Evolutionary conservation across 2,888 invertebrate genomes (phyloP).

Genomic region (Drosophila mayaguana): DNA sequence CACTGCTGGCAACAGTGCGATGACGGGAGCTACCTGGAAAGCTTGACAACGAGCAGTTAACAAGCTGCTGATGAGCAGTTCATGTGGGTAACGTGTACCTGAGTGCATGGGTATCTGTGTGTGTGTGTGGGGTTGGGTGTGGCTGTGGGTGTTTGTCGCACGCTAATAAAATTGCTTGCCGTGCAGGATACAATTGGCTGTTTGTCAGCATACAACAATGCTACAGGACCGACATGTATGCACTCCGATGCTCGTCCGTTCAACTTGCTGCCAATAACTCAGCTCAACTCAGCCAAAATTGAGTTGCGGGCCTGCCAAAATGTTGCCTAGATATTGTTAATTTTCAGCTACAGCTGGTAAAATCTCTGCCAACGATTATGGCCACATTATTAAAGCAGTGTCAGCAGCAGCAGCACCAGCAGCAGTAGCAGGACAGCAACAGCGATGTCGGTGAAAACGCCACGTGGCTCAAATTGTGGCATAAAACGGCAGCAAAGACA

Average conservation of each 20-base stretch:
- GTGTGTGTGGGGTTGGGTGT: slow-evolving; percentile 9
- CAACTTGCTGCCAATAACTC: slow-evolving; percentile 49
- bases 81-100: slow-evolving; percentile 19
- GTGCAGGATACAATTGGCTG: slow-evolving; percentile 13
- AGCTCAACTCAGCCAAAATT: slow-evolving; percentile 14
- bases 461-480: slow-evolving; percentile 75
- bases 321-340: slow-evolving; percentile 45
- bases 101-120: slow-evolving; percentile 1
- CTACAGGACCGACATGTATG: slow-evolving; percentile 16
- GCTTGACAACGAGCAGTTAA: slow-evolving; percentile 52
- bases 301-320: slow-evolving; percentile 26
- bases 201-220: slow-evolving; percentile 35
- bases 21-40: slow-evolving; percentile 36
- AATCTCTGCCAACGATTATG: slow-evolving; percentile 56
- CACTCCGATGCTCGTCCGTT: slow-evolving; percentile 22
- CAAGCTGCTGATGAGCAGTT: slow-evolving; percentile 59
- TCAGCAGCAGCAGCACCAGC: slow-evolving; percentile 34
- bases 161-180: slow-evolving; percentile 39
- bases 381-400: slow-evolving; percentile 53
- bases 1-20: slow-evolving; percentile 42
- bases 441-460: slow-evolving; percentile 5
- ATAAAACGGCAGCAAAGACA: slow-evolving; percentile 76
- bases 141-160: slow-evolving; percentile 23
- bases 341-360: slow-evolving; percentile 41
- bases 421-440: slow-evolving; percentile 19